Evolutionary conservation across 37 sponge, comb jelly and placozoan species (phyloP).

Genomic region (Cliona cf. orientalis): DNA sequence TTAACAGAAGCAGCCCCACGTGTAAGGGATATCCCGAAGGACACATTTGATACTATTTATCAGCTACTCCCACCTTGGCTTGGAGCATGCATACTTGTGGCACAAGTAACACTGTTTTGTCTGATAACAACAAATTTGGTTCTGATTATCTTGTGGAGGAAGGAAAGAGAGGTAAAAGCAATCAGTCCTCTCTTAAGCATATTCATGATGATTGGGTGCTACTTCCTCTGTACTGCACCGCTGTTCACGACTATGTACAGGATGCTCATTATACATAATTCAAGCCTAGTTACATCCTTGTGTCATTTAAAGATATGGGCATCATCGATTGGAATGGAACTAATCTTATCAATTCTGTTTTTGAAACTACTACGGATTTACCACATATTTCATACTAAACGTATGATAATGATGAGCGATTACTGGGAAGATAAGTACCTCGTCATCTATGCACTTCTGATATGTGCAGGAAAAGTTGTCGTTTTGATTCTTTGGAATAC

Average conservation of each 20-base stretch:
- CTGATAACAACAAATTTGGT: conserved; percentile 14
- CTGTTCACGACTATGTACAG: too few relatives aligned
- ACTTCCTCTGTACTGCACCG: conserved; percentile 5
- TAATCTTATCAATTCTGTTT: conserved; percentile 11
- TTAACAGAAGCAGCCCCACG: background rate
- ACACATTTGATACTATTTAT: conserved; percentile 8
- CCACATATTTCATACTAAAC: conserved; percentile 12
- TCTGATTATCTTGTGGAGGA: conserved; percentile 5
- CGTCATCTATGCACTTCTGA: too few relatives aligned
- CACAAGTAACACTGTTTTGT: background rate
- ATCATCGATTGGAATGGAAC: background rate
- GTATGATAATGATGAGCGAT: too few relatives aligned
- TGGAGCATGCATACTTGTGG: background rate
- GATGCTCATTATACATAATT: too few relatives aligned
- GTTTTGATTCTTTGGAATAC: too few relatives aligned
- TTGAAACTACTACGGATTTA: conserved; percentile 7
- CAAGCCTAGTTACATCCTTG: too few relatives aligned
- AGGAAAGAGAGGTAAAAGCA: conserved; percentile 41
- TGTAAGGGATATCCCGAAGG: conserved; percentile 13
- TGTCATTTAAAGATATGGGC: too few relatives aligned
- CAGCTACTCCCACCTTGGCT: conserved; percentile 16
- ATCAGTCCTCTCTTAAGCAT: conserved; percentile 36
- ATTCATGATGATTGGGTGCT: conserved; percentile 30
- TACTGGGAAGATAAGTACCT: too few relatives aligned
- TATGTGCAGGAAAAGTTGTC: too few relatives aligned